Evolutionary conservation across 2,797 vertebrate genomes (phyloP).

Genomic region (Pseudochromis fuscus): DNA sequence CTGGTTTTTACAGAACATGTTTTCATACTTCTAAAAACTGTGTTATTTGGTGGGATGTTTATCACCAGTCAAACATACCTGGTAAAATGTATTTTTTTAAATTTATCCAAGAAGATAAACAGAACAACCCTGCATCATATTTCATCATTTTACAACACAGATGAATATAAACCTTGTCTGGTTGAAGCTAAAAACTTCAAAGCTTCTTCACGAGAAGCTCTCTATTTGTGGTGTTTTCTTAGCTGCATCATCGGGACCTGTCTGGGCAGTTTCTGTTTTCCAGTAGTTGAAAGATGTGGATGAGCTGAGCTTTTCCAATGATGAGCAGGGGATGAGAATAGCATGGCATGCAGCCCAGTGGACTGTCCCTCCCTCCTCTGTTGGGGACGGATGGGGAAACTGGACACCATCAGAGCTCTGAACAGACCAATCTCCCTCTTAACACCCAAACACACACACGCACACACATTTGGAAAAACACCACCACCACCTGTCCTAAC

Average conservation of each 20-base stretch:
- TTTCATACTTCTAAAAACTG: neutral
- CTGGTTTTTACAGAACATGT: neutral
- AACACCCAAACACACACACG: slow-evolving; percentile 27
- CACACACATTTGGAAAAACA: neutral
- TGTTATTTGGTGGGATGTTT: neutral
- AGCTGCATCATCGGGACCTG: slow-evolving; percentile 3
- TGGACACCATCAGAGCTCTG: slow-evolving; percentile 50
- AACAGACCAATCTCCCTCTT: slow-evolving; percentile 14
- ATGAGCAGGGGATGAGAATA: slow-evolving; percentile 71
- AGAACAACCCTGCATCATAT: neutral
- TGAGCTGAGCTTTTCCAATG: slow-evolving; percentile 28
- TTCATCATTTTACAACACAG: neutral
- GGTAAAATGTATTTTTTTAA: neutral
- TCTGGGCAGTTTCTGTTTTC: slow-evolving; percentile 8
- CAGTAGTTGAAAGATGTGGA: slow-evolving; percentile 16
- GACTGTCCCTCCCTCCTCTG: slow-evolving; percentile 42
- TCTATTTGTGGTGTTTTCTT: neutral
- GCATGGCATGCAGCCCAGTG: slow-evolving; percentile 67
- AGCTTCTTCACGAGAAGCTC: too few relatives aligned
- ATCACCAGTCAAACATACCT: neutral
- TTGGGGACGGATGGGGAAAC: slow-evolving; percentile 51
- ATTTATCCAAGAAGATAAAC: neutral
- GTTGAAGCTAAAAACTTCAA: neutral
- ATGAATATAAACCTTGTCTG: neutral
- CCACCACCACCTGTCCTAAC: slow-evolving; percentile 55